Base-by-base conservation (phyloP, 2,113 vertebrate genomes). In the Scolopax mira region DNA sequence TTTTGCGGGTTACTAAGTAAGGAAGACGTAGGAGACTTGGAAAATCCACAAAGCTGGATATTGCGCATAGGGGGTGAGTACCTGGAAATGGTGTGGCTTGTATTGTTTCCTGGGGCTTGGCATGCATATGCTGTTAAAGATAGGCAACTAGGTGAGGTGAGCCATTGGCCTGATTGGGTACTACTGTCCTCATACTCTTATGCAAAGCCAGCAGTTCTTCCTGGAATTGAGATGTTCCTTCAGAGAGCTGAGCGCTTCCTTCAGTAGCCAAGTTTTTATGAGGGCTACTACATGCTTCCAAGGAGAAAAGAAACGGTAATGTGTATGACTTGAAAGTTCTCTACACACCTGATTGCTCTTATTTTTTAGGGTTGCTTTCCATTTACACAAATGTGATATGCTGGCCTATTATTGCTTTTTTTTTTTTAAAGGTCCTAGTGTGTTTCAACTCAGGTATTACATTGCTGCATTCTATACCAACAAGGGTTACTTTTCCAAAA, bases 61-160 rank as follows among this genome's bases (percentile, higher is more conserved):
- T 74, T 89, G 37, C 14, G 22, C 10, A 7, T 57, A 18, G 5
- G 46, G 39, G 15, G 1, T 8, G 3, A 37, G 35, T 57, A n/a
- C 28, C 23, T 57, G 44, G 31, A 44, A 23, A 37, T 2, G 11
- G 5, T 0, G 0, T 66, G 21, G 9, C 41, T 64, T 18, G 1
- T 84, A 4, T 13, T 16, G 5, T 57, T 70, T 33, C 24, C 13
- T 30, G 23, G 41, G 24, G 7, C 11, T 80, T 87, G 69, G 8
- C 31, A 13, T n/a, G 10, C 0, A 3, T 10, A 2, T 4, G 1
- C 13, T 31, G 31, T 23, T 88, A 22, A 54, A 69, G 41, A 33
- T 3, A 6, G 28, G 14, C 14, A 23, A 1, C 3, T 60, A 25
- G 23, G 13, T 73, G 33, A 18, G 18, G 35, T 54, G 4, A 9